These are phyloP conservation scores for Dryoscopus gambensis DNA, from an alignment of 2,113 vertebrate genomes.

Conservation along the genomic window DNA sequence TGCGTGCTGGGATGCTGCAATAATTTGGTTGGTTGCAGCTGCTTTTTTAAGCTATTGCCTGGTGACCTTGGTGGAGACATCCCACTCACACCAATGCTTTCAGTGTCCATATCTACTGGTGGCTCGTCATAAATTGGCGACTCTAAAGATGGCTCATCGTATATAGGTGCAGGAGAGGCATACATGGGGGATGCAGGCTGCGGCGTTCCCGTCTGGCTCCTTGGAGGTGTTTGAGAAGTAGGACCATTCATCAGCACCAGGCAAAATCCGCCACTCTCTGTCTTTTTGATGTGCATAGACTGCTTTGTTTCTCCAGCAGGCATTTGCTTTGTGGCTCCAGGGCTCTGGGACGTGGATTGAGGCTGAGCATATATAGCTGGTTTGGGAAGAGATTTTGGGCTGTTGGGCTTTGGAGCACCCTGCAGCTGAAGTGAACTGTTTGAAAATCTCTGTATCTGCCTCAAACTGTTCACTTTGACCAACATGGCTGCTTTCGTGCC, in stretches of 20 bases:
- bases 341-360: slow-evolving; percentile 61
- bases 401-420: slow-evolving; percentile 36
- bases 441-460: slow-evolving; percentile 62
- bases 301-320: slow-evolving; percentile 70
- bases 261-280: slow-evolving; percentile 83
- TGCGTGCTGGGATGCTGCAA: slow-evolving; percentile 76
- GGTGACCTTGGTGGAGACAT: slow-evolving; percentile 70
- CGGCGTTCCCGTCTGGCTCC: slow-evolving; percentile 72
- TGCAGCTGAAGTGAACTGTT: slow-evolving; percentile 50
- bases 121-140: slow-evolving; percentile 88
- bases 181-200: slow-evolving; percentile 79
- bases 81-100: slow-evolving; percentile 66
- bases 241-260: slow-evolving; percentile 72
- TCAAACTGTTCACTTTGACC: slow-evolving; percentile 85
- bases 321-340: slow-evolving; percentile 66
- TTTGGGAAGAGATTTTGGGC: slow-evolving; percentile 58
- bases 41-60: slow-evolving; percentile 74
- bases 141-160: slow-evolving; percentile 82
- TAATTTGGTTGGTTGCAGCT: slow-evolving; percentile 70
- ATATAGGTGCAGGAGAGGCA: slow-evolving; percentile 77
- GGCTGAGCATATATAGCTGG: slow-evolving; percentile 60
- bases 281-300: slow-evolving; percentile 84
- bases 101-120: slow-evolving; percentile 86
- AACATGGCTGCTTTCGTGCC: slow-evolving; percentile 87
- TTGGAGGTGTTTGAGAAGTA: slow-evolving; percentile 68